phyloP scores from a whole-genome alignment of 1,140 invertebrate genomes.

The Listronotus bonariensis region DNA sequence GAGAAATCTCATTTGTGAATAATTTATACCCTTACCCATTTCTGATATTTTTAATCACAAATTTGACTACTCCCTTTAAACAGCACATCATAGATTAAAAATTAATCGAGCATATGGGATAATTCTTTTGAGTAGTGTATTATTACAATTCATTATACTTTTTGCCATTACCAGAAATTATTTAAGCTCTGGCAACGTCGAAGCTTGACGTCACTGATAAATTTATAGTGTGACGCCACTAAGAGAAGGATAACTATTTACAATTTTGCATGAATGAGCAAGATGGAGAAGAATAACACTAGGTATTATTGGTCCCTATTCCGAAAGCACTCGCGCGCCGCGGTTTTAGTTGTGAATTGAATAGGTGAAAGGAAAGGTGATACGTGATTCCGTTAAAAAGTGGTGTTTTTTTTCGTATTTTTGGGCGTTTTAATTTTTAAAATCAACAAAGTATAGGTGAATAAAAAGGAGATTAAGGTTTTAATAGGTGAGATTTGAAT shows the following conservation, averaged over 20 bases:
- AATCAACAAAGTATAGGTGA: neutral
- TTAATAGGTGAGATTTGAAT: too few species aligned
- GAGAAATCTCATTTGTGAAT: too few species aligned
- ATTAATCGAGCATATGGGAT: too few species aligned
- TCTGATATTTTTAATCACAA: too few species aligned
- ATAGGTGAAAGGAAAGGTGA: neutral
- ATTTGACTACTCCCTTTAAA: too few species aligned
- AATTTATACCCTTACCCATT: too few species aligned
- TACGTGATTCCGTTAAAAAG: neutral
- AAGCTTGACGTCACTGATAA: conserved; percentile 5
- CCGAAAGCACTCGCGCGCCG: neutral
- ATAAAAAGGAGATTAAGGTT: neutral
- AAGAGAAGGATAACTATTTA: neutral
- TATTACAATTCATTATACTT: too few species aligned
- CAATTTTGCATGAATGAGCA: neutral
- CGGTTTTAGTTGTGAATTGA: neutral
- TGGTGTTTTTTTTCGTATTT: conserved; percentile 7
- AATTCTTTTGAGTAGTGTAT: too few species aligned
- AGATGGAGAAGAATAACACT: neutral
- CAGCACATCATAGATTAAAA: too few species aligned
- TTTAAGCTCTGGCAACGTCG: neutral
- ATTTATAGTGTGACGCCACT: conserved; percentile 3
- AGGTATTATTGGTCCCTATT: neutral
- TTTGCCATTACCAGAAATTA: neutral
- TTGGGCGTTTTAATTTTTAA: neutral